Conservation (phyloP, 1,140 invertebrate species). For the Pseudomyrmex pallidus region DNA sequence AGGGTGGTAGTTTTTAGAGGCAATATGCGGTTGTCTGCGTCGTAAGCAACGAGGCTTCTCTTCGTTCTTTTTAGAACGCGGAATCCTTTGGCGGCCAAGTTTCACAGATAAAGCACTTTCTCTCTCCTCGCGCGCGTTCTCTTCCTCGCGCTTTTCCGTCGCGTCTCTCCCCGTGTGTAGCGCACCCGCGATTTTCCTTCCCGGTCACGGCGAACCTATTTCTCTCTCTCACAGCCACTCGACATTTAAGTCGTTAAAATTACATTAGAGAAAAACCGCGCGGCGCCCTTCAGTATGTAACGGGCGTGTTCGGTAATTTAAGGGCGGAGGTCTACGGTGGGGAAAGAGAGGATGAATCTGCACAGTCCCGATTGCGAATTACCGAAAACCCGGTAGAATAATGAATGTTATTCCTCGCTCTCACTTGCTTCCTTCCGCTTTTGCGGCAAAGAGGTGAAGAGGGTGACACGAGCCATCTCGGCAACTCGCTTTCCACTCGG, state of each 20-base stretch:
- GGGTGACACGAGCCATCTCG: conserved; percentile 30
- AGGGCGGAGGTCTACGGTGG: conserved; percentile 10
- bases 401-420: conserved; percentile 58
- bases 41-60: conserved; percentile 34
- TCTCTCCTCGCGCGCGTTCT: neutral
- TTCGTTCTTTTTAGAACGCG: neutral
- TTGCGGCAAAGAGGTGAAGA: conserved; percentile 34
- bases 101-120: conserved; percentile 51
- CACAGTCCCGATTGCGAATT: conserved; percentile 51
- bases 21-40: conserved; percentile 74
- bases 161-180: too few species aligned
- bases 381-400: conserved; percentile 52
- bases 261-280: conserved; percentile 54
- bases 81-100: conserved; percentile 38
- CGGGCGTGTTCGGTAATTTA: conserved; percentile 55
- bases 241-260: conserved; percentile 60
- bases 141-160: neutral
- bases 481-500: conserved; percentile 42
- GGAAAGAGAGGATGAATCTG: conserved; percentile 17
- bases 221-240: conserved; percentile 52
- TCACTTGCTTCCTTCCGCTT: conserved; percentile 12
- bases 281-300: conserved; percentile 24
- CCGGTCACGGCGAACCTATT: conserved; percentile 47
- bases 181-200: neutral
- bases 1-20: conserved; percentile 74